phyloP scores from a whole-genome alignment of 2,888 invertebrate genomes.

The Drosophila nigricruria region DNA sequence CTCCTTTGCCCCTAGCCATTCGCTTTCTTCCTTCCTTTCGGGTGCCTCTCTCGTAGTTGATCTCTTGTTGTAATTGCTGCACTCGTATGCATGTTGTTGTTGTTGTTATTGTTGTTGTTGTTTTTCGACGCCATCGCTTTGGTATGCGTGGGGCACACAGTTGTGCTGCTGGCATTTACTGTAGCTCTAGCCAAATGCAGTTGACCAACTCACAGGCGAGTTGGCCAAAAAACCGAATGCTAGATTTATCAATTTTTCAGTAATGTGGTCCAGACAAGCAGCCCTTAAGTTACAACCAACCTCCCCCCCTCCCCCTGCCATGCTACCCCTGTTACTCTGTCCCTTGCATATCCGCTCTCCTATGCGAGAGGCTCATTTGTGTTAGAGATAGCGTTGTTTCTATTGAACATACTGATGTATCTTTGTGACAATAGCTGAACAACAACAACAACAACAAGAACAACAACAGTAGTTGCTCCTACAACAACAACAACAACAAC shows the following conservation, averaged over 20 bases:
- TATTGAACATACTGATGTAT: neutral
- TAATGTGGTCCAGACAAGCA: conserved; percentile 2
- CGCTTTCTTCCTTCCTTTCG: conserved; percentile 4
- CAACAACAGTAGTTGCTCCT: neutral
- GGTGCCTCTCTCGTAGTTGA: conserved; percentile 20
- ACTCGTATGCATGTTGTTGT: conserved; percentile 13
- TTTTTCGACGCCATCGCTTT: conserved; percentile 37
- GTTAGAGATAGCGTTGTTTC: neutral
- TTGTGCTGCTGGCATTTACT: conserved; percentile 33
- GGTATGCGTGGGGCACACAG: conserved; percentile 36
- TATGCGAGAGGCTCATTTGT: neutral
- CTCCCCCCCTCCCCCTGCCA: no score
- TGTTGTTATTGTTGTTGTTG: conserved; percentile 17
- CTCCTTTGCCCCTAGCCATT: neutral
- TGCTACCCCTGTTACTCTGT: neutral
- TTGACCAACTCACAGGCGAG: conserved; percentile 36
- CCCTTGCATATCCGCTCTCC: neutral
- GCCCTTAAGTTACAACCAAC: neutral
- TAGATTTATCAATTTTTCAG: conserved; percentile 21
- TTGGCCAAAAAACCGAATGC: conserved; percentile 27
- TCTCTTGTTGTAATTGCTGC: conserved; percentile 43
- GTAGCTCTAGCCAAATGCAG: conserved; percentile 29
- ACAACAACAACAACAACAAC: no score
- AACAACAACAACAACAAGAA: neutral
- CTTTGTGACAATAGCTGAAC: neutral